Evolutionary conservation across 2,113 vertebrate genomes (phyloP), one percentile per base, ranked within the genome.

Genomic region (Ailuropoda melanoleuca): DNA sequence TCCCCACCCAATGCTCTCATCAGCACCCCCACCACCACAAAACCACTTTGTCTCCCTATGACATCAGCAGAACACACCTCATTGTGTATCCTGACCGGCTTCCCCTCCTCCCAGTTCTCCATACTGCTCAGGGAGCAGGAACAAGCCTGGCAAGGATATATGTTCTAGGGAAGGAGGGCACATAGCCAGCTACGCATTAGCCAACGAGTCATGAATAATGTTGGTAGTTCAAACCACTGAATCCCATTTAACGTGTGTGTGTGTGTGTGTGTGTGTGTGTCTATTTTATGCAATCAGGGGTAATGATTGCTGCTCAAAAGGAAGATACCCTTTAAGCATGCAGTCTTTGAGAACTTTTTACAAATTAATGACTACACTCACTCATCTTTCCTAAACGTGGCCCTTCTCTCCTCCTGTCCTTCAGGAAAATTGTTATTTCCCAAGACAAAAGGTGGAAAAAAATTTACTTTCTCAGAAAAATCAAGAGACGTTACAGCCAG

Each of bases 11-110:
- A 17, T 56, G 96, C 68, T 92, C 26, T 66, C 58, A 93, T 77
- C 21, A 0, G 58, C 17, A 43, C 11, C 77, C 84, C 2, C 66
- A 84, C 81, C 46, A 93, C 66, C 94, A 97, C 82, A 94, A 82
- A 93, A 88, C 64, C 85, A 78, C 48, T 87, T 34, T 97, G 53
- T 98, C 78, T 94, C 43, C 19, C 75, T 48, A 1, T 26, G 11
- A 56, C 37, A 75, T 3, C 39, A 86, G 58, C 74, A 95, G 39
- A 92, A 55, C 64, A 50, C 18, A 74, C 26, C 11, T 60, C 84
- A 90, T 9, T 95, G 75, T 94, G 70, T 26, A 3, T 15, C 53
- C 26, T 5, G 37, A n/a, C 17, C 12, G 14, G 31, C 43, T 43
- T 58, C 26, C 34, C 50, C 6, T 58, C 34, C 24, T 48, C 21